Evolutionary conservation across 2,797 vertebrate genomes (phyloP).

Genomic region (Loris lydekkerianus): DNA sequence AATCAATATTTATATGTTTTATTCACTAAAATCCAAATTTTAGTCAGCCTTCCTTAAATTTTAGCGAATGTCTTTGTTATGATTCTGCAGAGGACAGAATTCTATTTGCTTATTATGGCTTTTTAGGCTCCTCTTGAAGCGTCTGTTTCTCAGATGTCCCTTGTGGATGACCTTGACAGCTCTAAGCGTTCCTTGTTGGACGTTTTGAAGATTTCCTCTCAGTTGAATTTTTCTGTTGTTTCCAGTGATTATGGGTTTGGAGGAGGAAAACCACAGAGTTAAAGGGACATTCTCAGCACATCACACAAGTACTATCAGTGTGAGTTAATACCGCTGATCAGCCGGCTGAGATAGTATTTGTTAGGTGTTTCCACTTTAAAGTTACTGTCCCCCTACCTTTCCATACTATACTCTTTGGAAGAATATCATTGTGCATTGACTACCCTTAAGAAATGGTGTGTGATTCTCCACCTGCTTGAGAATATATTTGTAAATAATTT

Average conservation of each 20-base stretch:
- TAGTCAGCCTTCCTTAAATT: not conserved
- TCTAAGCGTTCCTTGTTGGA: not conserved
- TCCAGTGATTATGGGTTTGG: not conserved
- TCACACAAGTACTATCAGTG: not conserved
- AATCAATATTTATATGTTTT: not conserved
- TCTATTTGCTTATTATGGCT: not conserved
- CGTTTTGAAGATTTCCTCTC: constrained; percentile 1
- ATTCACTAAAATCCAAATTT: not conserved
- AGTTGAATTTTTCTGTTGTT: not conserved
- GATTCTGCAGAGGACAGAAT: not conserved
- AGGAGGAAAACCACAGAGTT: not conserved
- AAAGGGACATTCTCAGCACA: not conserved
- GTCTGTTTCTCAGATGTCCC: not conserved
- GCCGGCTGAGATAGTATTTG: not conserved
- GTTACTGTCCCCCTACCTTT: not conserved
- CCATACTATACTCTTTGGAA: not conserved
- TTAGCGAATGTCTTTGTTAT: not conserved
- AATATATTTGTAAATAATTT: not conserved
- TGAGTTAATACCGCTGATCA: not conserved
- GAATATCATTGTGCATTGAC: not conserved
- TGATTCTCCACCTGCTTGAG: not conserved
- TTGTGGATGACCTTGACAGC: not conserved
- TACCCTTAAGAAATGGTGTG: not conserved
- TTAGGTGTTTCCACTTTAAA: not conserved
- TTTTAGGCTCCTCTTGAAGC: not conserved